A percentile compares a stretch with the other conserved stretches of the same genome.
These are phyloP conservation scores for Sarcophaga subvicina DNA, from an alignment of 2,888 invertebrate genomes.

Conservation along the genomic window DNA sequence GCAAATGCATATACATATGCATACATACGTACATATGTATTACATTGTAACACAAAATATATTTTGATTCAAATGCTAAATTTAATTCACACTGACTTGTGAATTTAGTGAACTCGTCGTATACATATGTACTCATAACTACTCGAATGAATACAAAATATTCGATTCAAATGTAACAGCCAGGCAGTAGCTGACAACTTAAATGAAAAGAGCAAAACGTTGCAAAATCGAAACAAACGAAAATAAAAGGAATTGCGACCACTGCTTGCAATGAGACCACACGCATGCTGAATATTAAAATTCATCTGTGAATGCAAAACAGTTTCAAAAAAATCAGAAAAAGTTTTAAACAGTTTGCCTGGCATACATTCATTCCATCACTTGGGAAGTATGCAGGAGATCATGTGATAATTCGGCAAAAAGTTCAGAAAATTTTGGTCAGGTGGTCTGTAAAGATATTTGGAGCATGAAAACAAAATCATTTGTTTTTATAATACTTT, in stretches of 20 bases:
- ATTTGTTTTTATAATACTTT: too few species aligned
- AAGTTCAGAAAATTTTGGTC: conserved; percentile 74
- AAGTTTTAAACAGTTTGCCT: conserved; percentile 70
- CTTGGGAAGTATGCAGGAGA: neutral
- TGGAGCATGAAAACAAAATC: neutral
- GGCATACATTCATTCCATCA: neutral
- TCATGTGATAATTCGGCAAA: conserved; percentile 35
- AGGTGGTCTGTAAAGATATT: conserved; percentile 71
- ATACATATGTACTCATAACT: neutral
- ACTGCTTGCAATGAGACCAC: conserved; percentile 71
- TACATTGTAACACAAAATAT: too few species aligned
- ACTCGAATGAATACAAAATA: neutral
- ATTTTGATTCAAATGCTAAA: neutral
- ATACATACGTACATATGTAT: neutral
- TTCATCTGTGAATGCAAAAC: conserved; percentile 75
- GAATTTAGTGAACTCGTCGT: neutral
- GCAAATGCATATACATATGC: neutral
- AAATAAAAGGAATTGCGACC: neutral
- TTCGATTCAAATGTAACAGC: conserved; percentile 14
- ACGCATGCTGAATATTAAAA: conserved; percentile 80
- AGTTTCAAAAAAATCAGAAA: conserved; percentile 53
- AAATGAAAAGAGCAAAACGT: conserved; percentile 12
- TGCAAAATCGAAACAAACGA: too few species aligned
- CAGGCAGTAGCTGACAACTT: neutral
- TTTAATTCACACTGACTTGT: neutral